These are phyloP conservation scores for Dasyprocta punctata DNA, from an alignment of 2,113 vertebrate genomes.

Conservation along the genomic window DNA sequence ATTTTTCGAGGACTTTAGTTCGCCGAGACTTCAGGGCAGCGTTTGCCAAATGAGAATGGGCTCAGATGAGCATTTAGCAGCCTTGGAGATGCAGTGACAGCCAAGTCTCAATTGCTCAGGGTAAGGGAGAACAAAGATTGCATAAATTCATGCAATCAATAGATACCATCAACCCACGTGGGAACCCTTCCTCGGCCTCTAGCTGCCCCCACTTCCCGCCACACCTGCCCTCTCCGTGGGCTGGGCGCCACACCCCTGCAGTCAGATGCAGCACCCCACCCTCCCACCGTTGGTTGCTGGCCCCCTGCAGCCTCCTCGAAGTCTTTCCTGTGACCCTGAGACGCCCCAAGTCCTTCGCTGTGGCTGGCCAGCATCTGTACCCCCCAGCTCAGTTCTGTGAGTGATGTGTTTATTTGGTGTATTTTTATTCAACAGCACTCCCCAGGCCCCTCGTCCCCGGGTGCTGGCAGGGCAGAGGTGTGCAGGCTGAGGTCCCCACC, in stretches of 20 bases:
- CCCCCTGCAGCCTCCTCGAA: background rate
- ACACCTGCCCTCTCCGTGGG: background rate
- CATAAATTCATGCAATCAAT: conserved; percentile 8
- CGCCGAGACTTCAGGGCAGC: background rate
- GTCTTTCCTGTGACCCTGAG: background rate
- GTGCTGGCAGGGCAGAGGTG: background rate
- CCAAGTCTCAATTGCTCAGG: background rate
- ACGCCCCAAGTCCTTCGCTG: background rate
- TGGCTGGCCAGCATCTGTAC: background rate
- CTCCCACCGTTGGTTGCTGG: background rate
- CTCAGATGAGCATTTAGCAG: background rate
- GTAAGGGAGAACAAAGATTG: background rate
- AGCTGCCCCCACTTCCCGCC: background rate
- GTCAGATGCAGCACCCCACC: background rate
- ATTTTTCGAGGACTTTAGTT: background rate
- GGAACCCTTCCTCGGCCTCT: background rate
- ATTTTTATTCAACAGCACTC: conserved; percentile 24
- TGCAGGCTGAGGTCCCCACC: background rate
- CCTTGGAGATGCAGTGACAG: background rate
- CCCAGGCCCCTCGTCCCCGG: background rate
- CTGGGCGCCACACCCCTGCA: rapidly evolving
- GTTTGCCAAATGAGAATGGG: background rate
- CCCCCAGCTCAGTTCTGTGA: background rate
- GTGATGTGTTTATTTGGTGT: background rate
- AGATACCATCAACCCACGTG: background rate